phyloP scores from a whole-genome alignment of 1,140 invertebrate genomes.

The Euglossa dilemma region DNA sequence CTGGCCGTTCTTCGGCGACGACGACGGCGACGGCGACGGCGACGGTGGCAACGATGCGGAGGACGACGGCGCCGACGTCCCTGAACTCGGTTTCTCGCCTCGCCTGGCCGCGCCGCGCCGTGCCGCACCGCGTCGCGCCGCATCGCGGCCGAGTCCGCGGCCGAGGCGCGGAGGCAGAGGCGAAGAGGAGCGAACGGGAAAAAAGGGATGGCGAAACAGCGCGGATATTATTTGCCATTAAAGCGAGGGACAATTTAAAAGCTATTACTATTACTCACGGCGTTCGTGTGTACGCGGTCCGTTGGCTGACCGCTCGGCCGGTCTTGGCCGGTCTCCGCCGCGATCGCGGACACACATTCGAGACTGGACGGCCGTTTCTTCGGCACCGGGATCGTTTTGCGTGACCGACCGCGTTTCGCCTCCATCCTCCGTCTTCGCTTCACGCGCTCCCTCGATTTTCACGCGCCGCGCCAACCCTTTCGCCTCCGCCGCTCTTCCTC shows the following conservation, averaged over 20 bases:
- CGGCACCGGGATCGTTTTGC: conserved; percentile 66
- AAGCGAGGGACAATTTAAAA: conserved; percentile 80
- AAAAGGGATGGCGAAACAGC: conserved; percentile 66
- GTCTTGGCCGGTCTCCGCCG: conserved; percentile 29
- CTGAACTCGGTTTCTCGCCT: conserved; percentile 8
- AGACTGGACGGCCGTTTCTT: conserved; percentile 13
- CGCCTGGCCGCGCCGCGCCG: neutral
- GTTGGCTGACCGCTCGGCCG: conserved; percentile 17
- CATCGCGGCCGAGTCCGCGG: neutral
- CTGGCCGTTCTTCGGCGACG: neutral
- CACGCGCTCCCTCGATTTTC: conserved; percentile 54
- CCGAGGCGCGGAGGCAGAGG: neutral
- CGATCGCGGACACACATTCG: conserved; percentile 37
- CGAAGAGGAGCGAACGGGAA: conserved; percentile 20
- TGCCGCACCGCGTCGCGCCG: neutral
- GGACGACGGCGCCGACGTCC: conserved; percentile 21
- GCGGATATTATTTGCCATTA: conserved; percentile 78
- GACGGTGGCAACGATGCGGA: too few relatives aligned
- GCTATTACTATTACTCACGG: conserved; percentile 78
- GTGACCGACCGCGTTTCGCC: conserved; percentile 62
- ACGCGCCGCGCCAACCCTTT: conserved; percentile 31
- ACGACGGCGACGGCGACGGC: too few relatives aligned
- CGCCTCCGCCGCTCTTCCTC: neutral
- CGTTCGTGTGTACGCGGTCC: conserved; percentile 61
- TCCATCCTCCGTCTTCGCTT: conserved; percentile 14